phyloP scores from a whole-genome alignment of 2,113 vertebrate genomes.

The Saguinus midas region DNA sequence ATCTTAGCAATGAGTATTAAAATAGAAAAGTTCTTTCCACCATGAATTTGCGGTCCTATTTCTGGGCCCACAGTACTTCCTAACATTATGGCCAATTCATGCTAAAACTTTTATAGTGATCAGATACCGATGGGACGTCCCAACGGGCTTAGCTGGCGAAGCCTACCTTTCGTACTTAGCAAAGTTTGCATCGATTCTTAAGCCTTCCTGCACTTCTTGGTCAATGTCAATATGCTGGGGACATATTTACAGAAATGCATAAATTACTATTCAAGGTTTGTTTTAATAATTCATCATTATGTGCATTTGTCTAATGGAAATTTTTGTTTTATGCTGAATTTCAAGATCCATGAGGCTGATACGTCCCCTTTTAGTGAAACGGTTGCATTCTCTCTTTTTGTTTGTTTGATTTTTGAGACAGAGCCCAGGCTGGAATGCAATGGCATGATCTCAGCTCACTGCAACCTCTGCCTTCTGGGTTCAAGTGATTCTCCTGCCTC shows the following conservation, averaged over 20 bases:
- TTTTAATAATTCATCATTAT: conserved; percentile 70
- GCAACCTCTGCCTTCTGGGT: too few relatives aligned
- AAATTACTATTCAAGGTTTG: conserved; percentile 59
- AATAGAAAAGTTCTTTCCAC: conserved; percentile 59
- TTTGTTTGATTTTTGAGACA: too few relatives aligned
- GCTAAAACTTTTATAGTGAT: conserved; percentile 70
- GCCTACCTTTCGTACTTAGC: conserved; percentile 36
- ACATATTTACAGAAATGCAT: conserved; percentile 55
- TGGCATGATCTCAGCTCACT: too few relatives aligned
- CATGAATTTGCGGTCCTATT: conserved; percentile 57
- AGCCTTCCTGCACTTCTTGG: not conserved
- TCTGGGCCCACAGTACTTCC: conserved; percentile 42
- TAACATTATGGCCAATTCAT: conserved; percentile 59
- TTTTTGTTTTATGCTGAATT: conserved; percentile 59
- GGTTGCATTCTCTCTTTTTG: too few relatives aligned
- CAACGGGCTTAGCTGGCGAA: not conserved
- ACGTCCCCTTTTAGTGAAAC: conserved; percentile 8
- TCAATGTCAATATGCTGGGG: conserved; percentile 50
- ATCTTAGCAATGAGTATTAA: conserved; percentile 39
- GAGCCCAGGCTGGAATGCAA: too few relatives aligned
- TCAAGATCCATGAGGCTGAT: fast-evolving
- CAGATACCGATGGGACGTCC: conserved; percentile 51
- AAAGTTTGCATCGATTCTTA: conserved; percentile 65
- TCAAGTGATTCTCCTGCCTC: too few relatives aligned
- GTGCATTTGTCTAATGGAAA: conserved; percentile 51